Evolutionary conservation across 2,797 vertebrate species (phyloP).

Genomic region (Galaxias olidus): DNA sequence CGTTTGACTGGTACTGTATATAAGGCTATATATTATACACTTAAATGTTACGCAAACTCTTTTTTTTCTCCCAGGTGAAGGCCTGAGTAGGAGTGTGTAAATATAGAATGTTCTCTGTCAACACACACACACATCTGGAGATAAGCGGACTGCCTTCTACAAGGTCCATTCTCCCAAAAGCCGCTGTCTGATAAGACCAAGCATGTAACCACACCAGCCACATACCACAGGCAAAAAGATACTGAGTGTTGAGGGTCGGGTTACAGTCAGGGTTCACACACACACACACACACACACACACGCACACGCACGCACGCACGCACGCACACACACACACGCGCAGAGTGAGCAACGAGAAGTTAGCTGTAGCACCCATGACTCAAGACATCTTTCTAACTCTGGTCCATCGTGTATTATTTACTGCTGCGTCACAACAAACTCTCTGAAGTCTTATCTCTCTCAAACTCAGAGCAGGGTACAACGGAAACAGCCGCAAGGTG

Average conservation of each 20-base stretch:
- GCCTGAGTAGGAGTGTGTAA: no score
- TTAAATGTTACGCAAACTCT: no score
- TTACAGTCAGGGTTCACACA: conserved; percentile 23
- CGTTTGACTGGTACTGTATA: no score
- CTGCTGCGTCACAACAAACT: no score
- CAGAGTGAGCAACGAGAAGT: no score
- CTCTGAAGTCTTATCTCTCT: no score
- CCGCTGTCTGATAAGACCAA: conserved; percentile 34
- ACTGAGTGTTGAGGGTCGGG: conserved; percentile 45
- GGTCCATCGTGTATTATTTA: no score
- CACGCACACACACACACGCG: background rate
- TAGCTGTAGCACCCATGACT: background rate
- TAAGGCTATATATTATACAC: no score
- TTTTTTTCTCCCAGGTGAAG: no score
- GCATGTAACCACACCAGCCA: background rate
- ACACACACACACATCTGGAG: conserved; percentile 33
- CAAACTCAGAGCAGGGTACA: no score
- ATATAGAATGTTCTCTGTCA: background rate
- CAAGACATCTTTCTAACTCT: no score
- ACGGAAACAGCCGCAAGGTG: no score
- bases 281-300: conserved; percentile 33
- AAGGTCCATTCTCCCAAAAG: conserved; percentile 43
- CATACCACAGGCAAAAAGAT: conserved; percentile 51
- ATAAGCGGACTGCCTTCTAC: conserved; percentile 34
- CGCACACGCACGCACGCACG: background rate